Evolutionary conservation across 2,113 vertebrate species (phyloP).

Genomic region (Echinops telfairi): DNA sequence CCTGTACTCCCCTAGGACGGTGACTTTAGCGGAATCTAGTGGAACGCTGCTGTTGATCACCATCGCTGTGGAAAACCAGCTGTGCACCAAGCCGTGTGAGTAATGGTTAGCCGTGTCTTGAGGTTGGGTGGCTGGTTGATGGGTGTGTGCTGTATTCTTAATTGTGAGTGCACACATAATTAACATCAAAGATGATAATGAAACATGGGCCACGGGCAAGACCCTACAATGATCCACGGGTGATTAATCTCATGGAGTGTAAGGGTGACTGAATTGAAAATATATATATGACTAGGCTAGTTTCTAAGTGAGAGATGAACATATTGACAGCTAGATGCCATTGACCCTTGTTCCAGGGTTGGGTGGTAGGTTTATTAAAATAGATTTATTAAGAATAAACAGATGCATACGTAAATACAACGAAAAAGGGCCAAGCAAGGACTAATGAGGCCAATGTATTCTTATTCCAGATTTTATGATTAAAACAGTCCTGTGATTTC

Average conservation of each 20-base stretch:
- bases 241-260: background rate
- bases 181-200: background rate
- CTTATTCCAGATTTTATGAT: background rate
- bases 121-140: background rate
- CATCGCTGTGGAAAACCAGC: background rate
- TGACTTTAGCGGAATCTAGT: background rate
- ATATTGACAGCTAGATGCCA: background rate
- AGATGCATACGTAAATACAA: background rate
- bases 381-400: background rate
- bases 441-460: background rate
- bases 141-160: background rate
- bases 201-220: background rate
- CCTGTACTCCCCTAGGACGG: slow-evolving; percentile 39
- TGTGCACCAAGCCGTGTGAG: background rate
- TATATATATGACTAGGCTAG: background rate
- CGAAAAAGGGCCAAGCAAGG: background rate
- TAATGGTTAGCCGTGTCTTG: background rate
- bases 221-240: background rate
- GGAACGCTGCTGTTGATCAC: background rate
- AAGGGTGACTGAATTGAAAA: background rate
- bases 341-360: background rate
- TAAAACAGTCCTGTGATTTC: background rate
- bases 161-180: background rate
- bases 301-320: background rate
- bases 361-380: background rate